A percentile compares a stretch with the other conserved stretches of the same genome.
Conservation (phyloP, 2,797 vertebrate genomes). For the Varecia variegata region DNA sequence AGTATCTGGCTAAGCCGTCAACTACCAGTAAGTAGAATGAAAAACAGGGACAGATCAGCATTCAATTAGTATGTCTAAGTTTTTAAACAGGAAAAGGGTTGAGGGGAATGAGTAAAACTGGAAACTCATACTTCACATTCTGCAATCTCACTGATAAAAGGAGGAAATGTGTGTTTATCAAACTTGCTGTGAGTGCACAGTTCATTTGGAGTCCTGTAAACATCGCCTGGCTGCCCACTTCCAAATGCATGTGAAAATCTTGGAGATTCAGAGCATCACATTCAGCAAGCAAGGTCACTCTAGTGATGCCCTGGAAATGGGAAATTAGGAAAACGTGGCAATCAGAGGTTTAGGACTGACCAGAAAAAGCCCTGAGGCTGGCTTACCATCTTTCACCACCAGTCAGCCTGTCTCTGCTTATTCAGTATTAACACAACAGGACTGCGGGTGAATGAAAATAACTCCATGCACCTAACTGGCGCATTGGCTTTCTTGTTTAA, state of each 20-base stretch:
- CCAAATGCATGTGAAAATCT: conserved; percentile 86
- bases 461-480: conserved; percentile 80
- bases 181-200: conserved; percentile 87
- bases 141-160: conserved; percentile 89
- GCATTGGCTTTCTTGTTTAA: conserved; percentile 84
- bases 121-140: conserved; percentile 88
- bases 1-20: conserved; percentile 74
- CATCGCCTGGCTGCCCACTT: conserved; percentile 87
- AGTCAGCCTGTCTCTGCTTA: conserved; percentile 85
- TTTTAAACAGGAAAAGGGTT: conserved; percentile 89
- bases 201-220: conserved; percentile 90
- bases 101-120: conserved; percentile 87
- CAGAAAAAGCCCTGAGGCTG: conserved; percentile 87
- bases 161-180: conserved; percentile 96
- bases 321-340: conserved; percentile 93
- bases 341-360: conserved; percentile 87
- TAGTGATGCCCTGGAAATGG: conserved; percentile 90
- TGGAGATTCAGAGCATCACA: conserved; percentile 84
- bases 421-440: conserved; percentile 83
- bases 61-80: conserved; percentile 84
- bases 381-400: conserved; percentile 87
- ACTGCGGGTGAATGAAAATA: conserved; percentile 84
- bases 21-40: conserved; percentile 78
- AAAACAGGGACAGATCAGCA: conserved; percentile 84
- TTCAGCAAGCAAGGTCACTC: conserved; percentile 88